These are phyloP conservation scores for Heterodera schachtii DNA, from an alignment of 1,140 invertebrate genomes.

Conservation along the genomic window DNA sequence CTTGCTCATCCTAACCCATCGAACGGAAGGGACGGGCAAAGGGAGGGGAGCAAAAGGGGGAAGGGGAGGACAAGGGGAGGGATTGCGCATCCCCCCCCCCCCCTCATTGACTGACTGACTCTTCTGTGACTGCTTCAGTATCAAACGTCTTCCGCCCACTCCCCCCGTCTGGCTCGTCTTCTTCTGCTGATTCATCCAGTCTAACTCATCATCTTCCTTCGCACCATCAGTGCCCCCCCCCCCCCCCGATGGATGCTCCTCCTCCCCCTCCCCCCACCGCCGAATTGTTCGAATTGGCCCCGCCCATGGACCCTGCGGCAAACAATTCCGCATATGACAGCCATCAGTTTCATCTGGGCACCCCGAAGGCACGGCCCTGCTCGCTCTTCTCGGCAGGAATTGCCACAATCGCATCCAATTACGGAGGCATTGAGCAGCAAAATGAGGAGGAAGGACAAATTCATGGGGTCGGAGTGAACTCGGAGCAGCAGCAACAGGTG, in stretches of 20 bases:
- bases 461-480: background rate
- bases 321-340: background rate
- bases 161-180: background rate
- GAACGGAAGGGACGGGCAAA: background rate
- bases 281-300: conserved; percentile 26
- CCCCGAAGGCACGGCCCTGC: background rate
- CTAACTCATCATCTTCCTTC: conserved; percentile 8
- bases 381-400: conserved; percentile 13
- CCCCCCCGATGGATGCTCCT: background rate
- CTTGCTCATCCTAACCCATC: background rate
- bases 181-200: background rate
- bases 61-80: background rate
- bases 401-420: conserved; percentile 23
- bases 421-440: conserved; percentile 15
- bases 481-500: background rate
- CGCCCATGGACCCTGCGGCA: conserved; percentile 28
- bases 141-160: background rate
- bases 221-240: background rate
- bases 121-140: background rate
- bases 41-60: background rate
- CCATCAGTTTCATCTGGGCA: background rate
- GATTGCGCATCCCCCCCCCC: background rate
- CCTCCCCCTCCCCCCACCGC: background rate
- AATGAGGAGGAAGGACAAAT: conserved; percentile 13
- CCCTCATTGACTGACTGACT: conserved; percentile 1